These are phyloP conservation scores for Pagetopsis macropterus DNA, from an alignment of 2,797 vertebrate species.

Conservation along the genomic window DNA sequence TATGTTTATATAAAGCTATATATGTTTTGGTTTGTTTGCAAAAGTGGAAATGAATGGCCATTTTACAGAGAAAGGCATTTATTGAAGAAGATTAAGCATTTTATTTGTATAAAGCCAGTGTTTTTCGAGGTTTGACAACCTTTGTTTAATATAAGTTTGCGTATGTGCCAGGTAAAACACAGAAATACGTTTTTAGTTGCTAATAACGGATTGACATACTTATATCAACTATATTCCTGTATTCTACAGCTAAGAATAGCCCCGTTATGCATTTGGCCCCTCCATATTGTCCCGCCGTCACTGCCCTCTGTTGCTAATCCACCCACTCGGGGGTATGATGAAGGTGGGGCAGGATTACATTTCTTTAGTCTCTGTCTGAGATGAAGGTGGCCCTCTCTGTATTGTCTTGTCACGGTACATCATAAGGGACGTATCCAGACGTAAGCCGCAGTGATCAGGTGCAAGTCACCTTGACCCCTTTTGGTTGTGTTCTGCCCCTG, in stretches of 20 bases:
- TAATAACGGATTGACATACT: too few relatives aligned
- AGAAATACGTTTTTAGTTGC: background rate
- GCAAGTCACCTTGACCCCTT: constrained; percentile 34
- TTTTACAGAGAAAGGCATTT: too few relatives aligned
- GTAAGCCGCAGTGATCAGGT: constrained; percentile 22
- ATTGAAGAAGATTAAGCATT: too few relatives aligned
- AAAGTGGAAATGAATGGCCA: too few relatives aligned
- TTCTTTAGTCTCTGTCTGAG: constrained; percentile 27
- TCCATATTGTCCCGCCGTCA: constrained; percentile 17
- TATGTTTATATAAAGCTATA: background rate
- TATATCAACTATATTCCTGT: background rate
- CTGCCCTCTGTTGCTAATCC: constrained; percentile 41
- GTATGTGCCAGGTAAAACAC: background rate
- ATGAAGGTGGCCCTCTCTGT: constrained; percentile 33
- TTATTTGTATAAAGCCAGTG: background rate
- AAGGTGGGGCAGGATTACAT: constrained; percentile 48
- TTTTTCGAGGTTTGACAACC: background rate
- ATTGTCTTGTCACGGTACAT: constrained; percentile 23
- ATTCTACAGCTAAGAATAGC: constrained; percentile 14
- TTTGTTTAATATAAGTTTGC: background rate
- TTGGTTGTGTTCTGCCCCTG: background rate
- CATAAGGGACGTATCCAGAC: constrained; percentile 10
- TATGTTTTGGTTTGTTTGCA: background rate
- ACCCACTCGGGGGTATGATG: constrained; percentile 36
- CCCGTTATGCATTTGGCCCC: background rate